A percentile compares a stretch with the other conserved stretches of the same genome.
These are phyloP conservation scores for Drosophila carrolli DNA, from an alignment of 1,140 invertebrate species.

Conservation along the genomic window DNA sequence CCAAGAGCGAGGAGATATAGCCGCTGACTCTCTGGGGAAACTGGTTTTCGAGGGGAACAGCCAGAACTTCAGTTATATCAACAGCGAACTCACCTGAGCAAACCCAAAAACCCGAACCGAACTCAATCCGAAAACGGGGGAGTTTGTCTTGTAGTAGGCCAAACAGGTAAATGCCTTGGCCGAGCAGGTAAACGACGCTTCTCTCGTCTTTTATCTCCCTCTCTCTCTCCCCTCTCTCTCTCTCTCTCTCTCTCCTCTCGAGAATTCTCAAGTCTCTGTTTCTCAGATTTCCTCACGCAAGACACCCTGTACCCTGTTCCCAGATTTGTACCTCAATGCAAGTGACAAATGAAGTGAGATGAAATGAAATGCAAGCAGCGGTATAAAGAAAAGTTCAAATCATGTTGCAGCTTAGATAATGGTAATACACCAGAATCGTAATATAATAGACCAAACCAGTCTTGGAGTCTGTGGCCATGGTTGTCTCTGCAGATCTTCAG, in stretches of 20 bases:
- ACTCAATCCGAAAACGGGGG: slow-evolving; percentile 43
- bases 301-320: slow-evolving; percentile 52
- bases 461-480: slow-evolving; percentile 24
- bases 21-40: slow-evolving; percentile 12
- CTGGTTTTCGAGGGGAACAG: slow-evolving; percentile 51
- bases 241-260: not conserved
- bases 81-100: slow-evolving; percentile 55
- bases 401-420: slow-evolving; percentile 32
- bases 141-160: slow-evolving; percentile 60
- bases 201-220: not conserved
- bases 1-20: slow-evolving; percentile 2
- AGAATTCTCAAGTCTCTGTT: slow-evolving; percentile 1
- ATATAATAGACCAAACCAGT: slow-evolving; percentile 8
- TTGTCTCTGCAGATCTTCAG: not conserved
- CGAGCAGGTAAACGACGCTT: slow-evolving; percentile 61
- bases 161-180: slow-evolving; percentile 62
- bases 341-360: slow-evolving; percentile 50
- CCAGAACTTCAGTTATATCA: slow-evolving; percentile 68
- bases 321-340: slow-evolving; percentile 33
- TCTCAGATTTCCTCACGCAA: slow-evolving; percentile 1
- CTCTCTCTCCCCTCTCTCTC: too few species aligned
- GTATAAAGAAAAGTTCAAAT: slow-evolving; percentile 11
- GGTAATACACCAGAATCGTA: slow-evolving; percentile 1
- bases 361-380: slow-evolving; percentile 13
- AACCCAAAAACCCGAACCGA: slow-evolving; percentile 33